Evolutionary conservation across 2,113 vertebrate species (phyloP), one percentile per base, ranked within the genome.

Genomic region (Taurulus bubalis): DNA sequence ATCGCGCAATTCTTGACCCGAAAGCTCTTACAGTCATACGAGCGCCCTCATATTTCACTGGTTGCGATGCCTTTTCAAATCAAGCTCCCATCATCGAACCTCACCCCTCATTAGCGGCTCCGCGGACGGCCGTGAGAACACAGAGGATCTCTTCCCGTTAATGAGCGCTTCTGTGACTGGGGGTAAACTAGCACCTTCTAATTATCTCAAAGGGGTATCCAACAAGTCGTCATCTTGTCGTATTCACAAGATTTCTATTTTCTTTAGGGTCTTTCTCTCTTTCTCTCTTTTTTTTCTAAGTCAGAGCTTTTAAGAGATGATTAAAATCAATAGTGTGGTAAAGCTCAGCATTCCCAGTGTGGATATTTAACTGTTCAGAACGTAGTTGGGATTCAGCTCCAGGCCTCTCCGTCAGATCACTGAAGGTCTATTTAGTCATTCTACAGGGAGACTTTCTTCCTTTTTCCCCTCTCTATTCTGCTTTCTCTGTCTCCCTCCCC

Each of bases 311-410:
- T 90, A 83, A 79, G 82, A 85, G 75, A 90, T 91, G 89, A 95
- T 94, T 94, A 89, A 93, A 95, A 94, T 93, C 91, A 93, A 95
- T 93, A 94, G 40, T 53, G 90, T 89, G 86, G 73, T 90, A 89
- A 92, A 91, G 82, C 90, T 73, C 55, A 47, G 73, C 70, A 63
- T 78, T 90, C 82, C 72, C 77, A 68, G 76, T 72, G 89, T 75
- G 89, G 87, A 87, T 90, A 86, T 90, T 90, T 92, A 86, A 85
- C 77, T 71, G 89, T 79, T 82, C 80, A 62, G 59, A 82, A 68
- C 64, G 47, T 90, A 78, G 82, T 94, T 95, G 85, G 90, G 91
- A 95, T 94, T 93, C 94, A 86, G 90, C 82, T 89, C 84, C 85
- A 89, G 91, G 84, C 87, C 75, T 84, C 83, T 77, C 87, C 83